Conservation (phyloP, 2,888 invertebrate genomes). For the Parnassius mnemosyne region DNA sequence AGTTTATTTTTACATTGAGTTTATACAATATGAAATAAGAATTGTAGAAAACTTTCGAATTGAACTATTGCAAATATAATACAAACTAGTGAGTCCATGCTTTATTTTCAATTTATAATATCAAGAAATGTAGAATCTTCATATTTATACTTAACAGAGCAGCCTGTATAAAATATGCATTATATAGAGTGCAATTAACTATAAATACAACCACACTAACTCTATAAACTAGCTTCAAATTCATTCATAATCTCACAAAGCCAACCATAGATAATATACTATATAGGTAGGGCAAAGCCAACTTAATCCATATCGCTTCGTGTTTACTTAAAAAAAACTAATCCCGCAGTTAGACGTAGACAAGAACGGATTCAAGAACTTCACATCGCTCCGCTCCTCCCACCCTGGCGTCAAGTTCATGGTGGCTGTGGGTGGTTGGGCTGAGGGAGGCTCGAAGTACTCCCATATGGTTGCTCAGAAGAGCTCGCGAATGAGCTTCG, state of each 20-base stretch:
- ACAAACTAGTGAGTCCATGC: too few relatives aligned
- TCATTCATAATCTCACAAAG: not conserved
- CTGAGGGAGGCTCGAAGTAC: constrained; percentile 93
- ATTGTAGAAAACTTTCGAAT: too few relatives aligned
- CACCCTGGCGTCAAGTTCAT: constrained; percentile 88
- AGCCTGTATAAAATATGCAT: too few relatives aligned
- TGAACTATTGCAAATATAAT: too few relatives aligned
- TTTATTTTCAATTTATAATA: too few relatives aligned
- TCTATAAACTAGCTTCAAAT: not conserved
- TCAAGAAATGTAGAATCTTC: too few relatives aligned
- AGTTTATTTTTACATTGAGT: too few relatives aligned
- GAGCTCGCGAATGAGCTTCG: constrained; percentile 84
- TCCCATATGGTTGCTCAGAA: constrained; percentile 89
- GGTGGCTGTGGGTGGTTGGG: constrained; percentile 95
- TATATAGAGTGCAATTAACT: too few relatives aligned
- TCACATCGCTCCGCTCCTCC: constrained; percentile 85
- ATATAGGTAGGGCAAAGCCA: not conserved
- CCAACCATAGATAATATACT: not conserved
- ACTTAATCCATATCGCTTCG: not conserved
- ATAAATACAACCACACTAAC: too few relatives aligned
- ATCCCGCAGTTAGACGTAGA: constrained; percentile 84
- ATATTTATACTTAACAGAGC: too few relatives aligned
- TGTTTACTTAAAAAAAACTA: constrained; percentile 4
- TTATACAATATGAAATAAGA: too few relatives aligned
- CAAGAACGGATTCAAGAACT: constrained; percentile 88